Evolutionary conservation across 92 coral and sea anemone genomes (phyloP).

Genomic region (Chrysogorgia sp.): DNA sequence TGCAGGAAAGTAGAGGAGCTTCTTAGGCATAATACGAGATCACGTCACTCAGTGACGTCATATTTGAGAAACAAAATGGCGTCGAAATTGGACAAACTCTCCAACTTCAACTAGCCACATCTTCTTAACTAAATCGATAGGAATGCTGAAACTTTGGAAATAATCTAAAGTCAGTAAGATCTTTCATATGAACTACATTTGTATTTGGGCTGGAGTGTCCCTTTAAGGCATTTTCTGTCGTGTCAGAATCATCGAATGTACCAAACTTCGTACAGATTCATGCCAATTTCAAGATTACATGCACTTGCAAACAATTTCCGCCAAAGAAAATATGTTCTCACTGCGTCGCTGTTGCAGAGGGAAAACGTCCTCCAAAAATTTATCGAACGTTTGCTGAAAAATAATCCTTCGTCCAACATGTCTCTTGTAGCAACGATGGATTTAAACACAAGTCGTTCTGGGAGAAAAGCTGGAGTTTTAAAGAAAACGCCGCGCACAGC

Average conservation of each 20-base stretch:
- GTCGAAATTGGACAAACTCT: too few relatives aligned
- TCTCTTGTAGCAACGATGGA: slow-evolving; percentile 26
- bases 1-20: too few relatives aligned
- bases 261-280: slow-evolving; percentile 8
- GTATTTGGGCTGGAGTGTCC: too few relatives aligned
- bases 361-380: not conserved
- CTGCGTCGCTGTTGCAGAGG: slow-evolving; percentile 31
- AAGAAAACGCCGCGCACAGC: not conserved
- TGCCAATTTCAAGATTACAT: not conserved
- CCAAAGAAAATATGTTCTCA: slow-evolving; percentile 43
- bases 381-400: not conserved
- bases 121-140: too few relatives aligned
- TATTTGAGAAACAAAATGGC: too few relatives aligned
- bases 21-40: too few relatives aligned
- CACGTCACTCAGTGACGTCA: too few relatives aligned
- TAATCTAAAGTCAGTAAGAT: too few relatives aligned
- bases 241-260: slow-evolving; percentile 14
- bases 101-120: too few relatives aligned
- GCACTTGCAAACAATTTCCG: slow-evolving; percentile 9
- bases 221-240: slow-evolving; percentile 1
- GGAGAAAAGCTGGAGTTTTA: slow-evolving; percentile 30
- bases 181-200: too few relatives aligned
- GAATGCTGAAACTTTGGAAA: too few relatives aligned
- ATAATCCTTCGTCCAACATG: slow-evolving; percentile 5
- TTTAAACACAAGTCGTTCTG: slow-evolving; percentile 27